These are phyloP conservation scores for Adineta ricciae DNA, from an alignment of 2,888 invertebrate species.

Conservation along the genomic window DNA sequence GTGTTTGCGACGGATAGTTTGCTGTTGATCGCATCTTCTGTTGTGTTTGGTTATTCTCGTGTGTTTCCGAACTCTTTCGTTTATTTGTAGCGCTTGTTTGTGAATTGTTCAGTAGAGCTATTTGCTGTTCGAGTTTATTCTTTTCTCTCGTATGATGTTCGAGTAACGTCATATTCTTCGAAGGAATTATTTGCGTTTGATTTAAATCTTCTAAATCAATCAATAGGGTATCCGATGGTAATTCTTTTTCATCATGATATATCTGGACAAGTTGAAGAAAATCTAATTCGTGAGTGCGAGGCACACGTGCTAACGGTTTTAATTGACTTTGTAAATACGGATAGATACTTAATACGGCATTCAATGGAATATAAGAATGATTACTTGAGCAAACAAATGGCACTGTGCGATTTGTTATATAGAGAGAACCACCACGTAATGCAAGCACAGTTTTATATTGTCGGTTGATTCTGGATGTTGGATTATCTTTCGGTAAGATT, in stretches of 20 bases:
- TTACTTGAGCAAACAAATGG: slow-evolving; percentile 10
- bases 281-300: slow-evolving; percentile 9
- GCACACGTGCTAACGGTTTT: slow-evolving; percentile 5
- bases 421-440: slow-evolving; percentile 4
- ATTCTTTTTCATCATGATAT: slow-evolving; percentile 13
- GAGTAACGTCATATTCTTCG: neutral
- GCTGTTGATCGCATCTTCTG: neutral
- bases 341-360: neutral
- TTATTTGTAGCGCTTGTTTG: neutral
- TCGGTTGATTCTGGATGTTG: slow-evolving; percentile 11
- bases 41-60: neutral
- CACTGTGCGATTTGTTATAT: neutral
- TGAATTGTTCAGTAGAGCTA: neutral
- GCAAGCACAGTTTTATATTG: slow-evolving; percentile 8
- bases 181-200: neutral
- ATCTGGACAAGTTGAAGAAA: neutral
- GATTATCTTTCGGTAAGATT: neutral
- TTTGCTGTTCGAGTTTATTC: neutral
- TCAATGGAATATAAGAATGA: neutral
- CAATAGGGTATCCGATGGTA: neutral
- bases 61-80: neutral
- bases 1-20: neutral
- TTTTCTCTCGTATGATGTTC: slow-evolving; percentile 7
- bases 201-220: slow-evolving; percentile 16
- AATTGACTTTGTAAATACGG: neutral